Evolutionary conservation across 1,140 invertebrate species (phyloP), one percentile per base, ranked within the genome.

Genomic region (Ceratitis capitata): DNA sequence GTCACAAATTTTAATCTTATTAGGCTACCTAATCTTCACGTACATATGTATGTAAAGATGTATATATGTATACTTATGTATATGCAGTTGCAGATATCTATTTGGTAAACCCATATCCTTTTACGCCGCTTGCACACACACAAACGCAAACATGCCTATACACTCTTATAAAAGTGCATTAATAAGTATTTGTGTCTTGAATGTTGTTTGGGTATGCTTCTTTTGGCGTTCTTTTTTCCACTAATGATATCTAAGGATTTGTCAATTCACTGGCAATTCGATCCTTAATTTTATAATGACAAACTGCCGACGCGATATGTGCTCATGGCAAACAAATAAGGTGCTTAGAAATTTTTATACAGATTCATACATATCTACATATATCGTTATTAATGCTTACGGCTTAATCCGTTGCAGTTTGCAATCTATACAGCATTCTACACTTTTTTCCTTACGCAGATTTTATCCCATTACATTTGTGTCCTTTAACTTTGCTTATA

Each of bases 1-100:
- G n/a, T 74, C 32, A 84, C 83, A 61, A 58, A 23, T 45, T 61
- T 84, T 84, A 84, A 84, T 84, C 83, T 84, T 51, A 84, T 84
- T 84, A 84, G 53, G 32, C 47, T 58, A 16, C 12, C 51, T 84
- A 84, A 84, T 84, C 83, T 35, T 9, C 32, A 35, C 82, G 45
- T 51, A 23, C 14, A 6, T 42, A 42, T 9, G 10, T n/a, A 56
- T 23, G 23, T 23, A 56, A 10, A 49, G 10, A 49, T 23, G 39
- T 26, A 35, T 49, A 45, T n/a, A 29, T n/a, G n/a, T n/a, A n/a
- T n/a, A n/a, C n/a, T n/a, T n/a, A 49, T 23, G 39, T 26, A 35
- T 49, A 45, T n/a, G 16, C n/a, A 32, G 29, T 2, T 88, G 78
- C 78, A 51, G n/a, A 51, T 82, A 82, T 26, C 14, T 45, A 5